Base-by-base conservation (phyloP, 2,797 vertebrate species). In the Bryconaethiops microstoma region DNA sequence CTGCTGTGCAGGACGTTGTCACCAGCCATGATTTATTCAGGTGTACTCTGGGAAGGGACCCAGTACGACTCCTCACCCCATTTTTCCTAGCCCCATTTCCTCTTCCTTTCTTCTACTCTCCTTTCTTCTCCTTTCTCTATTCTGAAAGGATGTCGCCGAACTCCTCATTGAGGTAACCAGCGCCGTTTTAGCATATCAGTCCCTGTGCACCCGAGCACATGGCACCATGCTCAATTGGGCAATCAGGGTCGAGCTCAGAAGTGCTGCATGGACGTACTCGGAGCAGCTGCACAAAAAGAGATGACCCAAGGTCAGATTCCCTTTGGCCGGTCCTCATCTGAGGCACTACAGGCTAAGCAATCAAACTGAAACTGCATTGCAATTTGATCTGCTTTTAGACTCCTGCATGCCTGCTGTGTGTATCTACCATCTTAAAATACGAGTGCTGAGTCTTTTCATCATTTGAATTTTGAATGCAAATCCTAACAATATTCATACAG, bases 11-110 rank as follows among this genome's bases (percentile, higher is more conserved):
- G 77, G 57, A 63, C 29, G 7, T 80, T 67, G 39, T 59, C 55
- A 42, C 42, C 45, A 69, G 52, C 2, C 45, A 62, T 80, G 62
- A 73, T 80, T 55, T 73, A 80, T 77, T 83, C 54, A 23, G 21
- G 35, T 54, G 48, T n/a, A 21, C 29, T 23, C 35, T 25, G 65
- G 42, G n/a, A 62, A 6, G n/a, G 55, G 17, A 80, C 65, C 12
- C 5, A 2, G 35, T 68, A 40, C 54, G 8, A 57, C 60, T 45
- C 40, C 25, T 55, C 23, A n/a, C 19, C 25, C 35, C 40, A 63
- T 16, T 23, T 64, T 21, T 40, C 60, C 14, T 52, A 17, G 8
- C 48, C 19, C 9, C 8, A 21, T 8, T 39, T n/a, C 14, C 23
- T 39, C 9, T 29, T 50, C 19, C 16, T 16, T 42, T 74, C 45